Base-by-base conservation (phyloP, 2,888 invertebrate species). In the Euspilapteryx auroguttella region DNA sequence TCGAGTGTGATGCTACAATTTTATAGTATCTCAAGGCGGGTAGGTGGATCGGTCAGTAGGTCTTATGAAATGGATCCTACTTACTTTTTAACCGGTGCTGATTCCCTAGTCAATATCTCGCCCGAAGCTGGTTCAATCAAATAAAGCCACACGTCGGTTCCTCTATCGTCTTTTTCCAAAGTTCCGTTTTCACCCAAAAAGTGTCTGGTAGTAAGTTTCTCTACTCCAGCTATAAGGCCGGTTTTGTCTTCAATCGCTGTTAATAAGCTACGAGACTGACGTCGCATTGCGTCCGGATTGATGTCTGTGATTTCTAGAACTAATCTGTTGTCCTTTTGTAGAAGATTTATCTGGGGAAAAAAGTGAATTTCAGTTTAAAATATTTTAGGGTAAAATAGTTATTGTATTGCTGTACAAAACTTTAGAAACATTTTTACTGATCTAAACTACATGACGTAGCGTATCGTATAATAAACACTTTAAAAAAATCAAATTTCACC, bases 111-210 rank as follows among this genome's bases (percentile, higher is more conserved):
- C 21, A 94, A 57, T 37, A 94, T 87, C 27, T 68, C 71, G 36
- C 90, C 91, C 0, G 83, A 85, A 29, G 73, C 78, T 0, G 93
- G 92, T 62, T 94, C 89, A 2, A 94, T 76, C 0, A 87, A 79
- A 45, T 93, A 93, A 53, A 94, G 83, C 90, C 92, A 93, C 4
- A 93, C 82, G 44, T 94, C 93, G 0, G 92, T 90, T 5, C 88
- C 89, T 4, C 79, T 78, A 0, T 81, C 68, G 49, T 89, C 87
- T 32, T 80, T 83, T 40, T 86, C 85, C 12, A 91, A 55, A 0
- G 89, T 87, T 3, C 87, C 86, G 49, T 91, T 92, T 27, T 81
- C 82, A 8, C 83, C 83, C 7, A 87, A 52, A 38, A 78, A 85
- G 48, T 89, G 86, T 29, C 87, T 79, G 2, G 86, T 80, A n/a